Evolutionary conservation across 2,113 vertebrate species (phyloP).

Genomic region (Chloropsis cyanopogon): DNA sequence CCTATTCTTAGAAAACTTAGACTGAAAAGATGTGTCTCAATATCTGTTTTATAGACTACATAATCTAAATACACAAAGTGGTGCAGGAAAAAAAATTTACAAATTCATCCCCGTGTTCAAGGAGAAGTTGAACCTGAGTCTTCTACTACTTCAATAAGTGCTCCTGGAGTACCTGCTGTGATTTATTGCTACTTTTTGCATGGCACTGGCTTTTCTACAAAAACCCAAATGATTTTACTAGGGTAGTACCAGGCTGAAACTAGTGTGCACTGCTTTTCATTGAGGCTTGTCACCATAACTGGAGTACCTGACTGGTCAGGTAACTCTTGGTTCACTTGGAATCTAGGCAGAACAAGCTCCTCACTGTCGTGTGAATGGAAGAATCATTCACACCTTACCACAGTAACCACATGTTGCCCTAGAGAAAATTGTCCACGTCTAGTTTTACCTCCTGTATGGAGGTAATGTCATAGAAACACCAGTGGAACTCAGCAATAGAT

Average conservation of each 20-base stretch:
- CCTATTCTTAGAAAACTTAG: not conserved
- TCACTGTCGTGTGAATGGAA: not conserved
- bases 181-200: not conserved
- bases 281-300: not conserved
- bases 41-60: not conserved
- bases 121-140: not conserved
- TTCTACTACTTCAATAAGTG: not conserved
- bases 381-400: not conserved
- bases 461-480: not conserved
- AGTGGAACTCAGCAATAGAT: not conserved
- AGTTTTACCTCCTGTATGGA: not conserved
- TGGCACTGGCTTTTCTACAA: not conserved
- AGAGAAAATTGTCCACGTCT: accelerated
- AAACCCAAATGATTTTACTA: not conserved
- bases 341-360: not conserved
- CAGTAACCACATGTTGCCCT: not conserved
- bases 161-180: not conserved
- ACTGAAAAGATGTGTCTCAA: not conserved
- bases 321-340: not conserved
- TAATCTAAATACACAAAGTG: not conserved
- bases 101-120: not conserved
- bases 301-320: not conserved
- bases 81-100: not conserved
- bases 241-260: not conserved
- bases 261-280: not conserved